phyloP scores from a whole-genome alignment of 2,888 invertebrate species.

The Aradus depressus region DNA sequence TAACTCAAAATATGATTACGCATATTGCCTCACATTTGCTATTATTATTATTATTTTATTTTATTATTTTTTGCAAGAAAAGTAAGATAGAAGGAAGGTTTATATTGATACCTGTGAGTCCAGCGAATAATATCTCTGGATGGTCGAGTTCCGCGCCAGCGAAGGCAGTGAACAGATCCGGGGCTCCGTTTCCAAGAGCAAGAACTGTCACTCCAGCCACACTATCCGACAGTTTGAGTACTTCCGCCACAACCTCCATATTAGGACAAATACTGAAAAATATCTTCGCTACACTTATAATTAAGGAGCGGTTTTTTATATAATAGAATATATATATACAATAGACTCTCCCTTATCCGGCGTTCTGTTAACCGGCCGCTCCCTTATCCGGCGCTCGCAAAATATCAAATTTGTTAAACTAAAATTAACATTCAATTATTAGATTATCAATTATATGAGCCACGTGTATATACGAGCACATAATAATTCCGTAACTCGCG shows the following conservation, averaged over 20 bases:
- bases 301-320: neutral
- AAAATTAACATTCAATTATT: no score
- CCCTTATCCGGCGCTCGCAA: no score
- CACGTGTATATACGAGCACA: no score
- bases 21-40: no score
- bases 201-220: constrained; percentile 55
- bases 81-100: no score
- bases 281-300: neutral
- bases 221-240: constrained; percentile 42
- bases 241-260: constrained; percentile 40
- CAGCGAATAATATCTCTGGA: constrained; percentile 6
- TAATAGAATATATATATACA: neutral
- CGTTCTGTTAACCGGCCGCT: no score
- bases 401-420: no score
- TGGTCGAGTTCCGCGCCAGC: constrained; percentile 38
- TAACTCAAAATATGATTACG: no score
- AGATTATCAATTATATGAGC: no score
- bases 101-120: constrained; percentile 1
- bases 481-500: no score
- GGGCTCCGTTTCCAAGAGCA: constrained; percentile 58
- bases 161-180: constrained; percentile 54
- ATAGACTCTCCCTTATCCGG: no score
- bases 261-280: constrained; percentile 44
- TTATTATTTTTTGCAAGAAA: neutral
- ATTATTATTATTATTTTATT: neutral